Base-by-base conservation (phyloP, 2,113 vertebrate genomes). In the Grantiella picta region DNA sequence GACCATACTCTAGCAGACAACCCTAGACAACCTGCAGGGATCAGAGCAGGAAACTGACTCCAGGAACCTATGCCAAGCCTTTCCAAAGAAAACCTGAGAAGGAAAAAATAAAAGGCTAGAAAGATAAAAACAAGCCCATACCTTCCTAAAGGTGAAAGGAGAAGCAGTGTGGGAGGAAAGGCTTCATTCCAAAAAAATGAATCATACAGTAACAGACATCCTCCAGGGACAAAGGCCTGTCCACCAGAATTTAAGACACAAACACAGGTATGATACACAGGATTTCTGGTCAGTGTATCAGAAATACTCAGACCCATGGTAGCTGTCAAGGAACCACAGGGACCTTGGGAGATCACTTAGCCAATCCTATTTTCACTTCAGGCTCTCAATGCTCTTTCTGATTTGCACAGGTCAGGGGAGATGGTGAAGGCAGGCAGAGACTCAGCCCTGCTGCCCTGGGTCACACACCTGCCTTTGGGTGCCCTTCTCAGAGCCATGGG, bases 121-220 rank as follows among this genome's bases (percentile, higher is more conserved):
- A 40, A 89, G 57, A 87, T 22, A 80, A 85, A 70, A 86, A 63
- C 42, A 86, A 91, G 25, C 49, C 52, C 29, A 78, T 20, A 42
- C 56, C 57, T 83, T 87, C 75, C 75, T 63, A 68, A 80, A 94
- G 75, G 92, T 95, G 33, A 59, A 93, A 80, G 78, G 79, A 90
- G 54, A 92, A 87, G 59, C 27, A 65, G 19, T 35, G 79, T 64
- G 65, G 54, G 56, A 82, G 18, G 22, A 80, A 78, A 76, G 36
- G 36, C 73, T 71, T 69, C 69, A 65, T 50, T 35, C 14, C 77
- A 79, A 79, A 88, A 54, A 65, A 83, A 56, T 77, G 66, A 54
- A 57, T 89, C 64, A 89, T 31, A 28, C 6, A 22, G 82, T 25
- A 54, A 31, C 10, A 22, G 13, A 29, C 54, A 70, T 56, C 65